A percentile compares a stretch with the other conserved stretches of the same genome.
These are phyloP conservation scores for Cylindroiulus punctatus DNA, from an alignment of 2,888 invertebrate genomes.

Conservation along the genomic window DNA sequence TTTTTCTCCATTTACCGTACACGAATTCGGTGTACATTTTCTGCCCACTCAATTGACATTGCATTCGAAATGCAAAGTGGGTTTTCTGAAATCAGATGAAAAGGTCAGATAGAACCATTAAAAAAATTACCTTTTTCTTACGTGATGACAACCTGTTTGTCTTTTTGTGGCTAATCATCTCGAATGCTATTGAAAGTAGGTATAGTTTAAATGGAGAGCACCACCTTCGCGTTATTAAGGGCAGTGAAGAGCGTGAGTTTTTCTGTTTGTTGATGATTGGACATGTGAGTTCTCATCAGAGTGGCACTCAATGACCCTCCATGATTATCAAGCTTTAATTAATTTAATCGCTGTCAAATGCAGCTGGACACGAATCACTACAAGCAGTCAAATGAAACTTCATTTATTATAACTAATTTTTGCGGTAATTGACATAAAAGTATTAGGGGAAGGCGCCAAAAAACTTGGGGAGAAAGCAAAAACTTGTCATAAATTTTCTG, in stretches of 20 bases:
- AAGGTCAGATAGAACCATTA: constrained; percentile 30
- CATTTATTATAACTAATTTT: constrained; percentile 40
- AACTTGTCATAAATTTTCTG: not conserved
- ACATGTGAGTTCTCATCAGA: not conserved
- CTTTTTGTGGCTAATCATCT: constrained; percentile 14
- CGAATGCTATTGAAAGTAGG: not conserved
- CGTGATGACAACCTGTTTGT: constrained; percentile 34
- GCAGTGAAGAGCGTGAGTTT: constrained; percentile 32
- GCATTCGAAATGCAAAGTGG: constrained; percentile 29
- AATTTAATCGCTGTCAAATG: constrained; percentile 18
- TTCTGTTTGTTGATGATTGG: constrained; percentile 2
- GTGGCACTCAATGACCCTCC: constrained; percentile 8
- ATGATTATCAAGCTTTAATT: constrained; percentile 11
- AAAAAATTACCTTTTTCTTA: constrained; percentile 41
- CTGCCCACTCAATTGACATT: constrained; percentile 34
- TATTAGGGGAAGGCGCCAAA: not conserved
- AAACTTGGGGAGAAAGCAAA: not conserved
- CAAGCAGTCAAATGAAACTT: constrained; percentile 17
- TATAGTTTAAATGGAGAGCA: not conserved
- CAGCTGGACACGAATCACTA: not conserved
- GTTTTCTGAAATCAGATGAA: constrained; percentile 21
- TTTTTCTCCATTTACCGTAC: not conserved
- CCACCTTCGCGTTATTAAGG: constrained; percentile 15
- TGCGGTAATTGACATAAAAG: constrained; percentile 22
- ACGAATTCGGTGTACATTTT: not conserved